These are phyloP conservation scores for Nothocercus nigrocapillus DNA, from an alignment of 2,113 vertebrate species.

Conservation along the genomic window DNA sequence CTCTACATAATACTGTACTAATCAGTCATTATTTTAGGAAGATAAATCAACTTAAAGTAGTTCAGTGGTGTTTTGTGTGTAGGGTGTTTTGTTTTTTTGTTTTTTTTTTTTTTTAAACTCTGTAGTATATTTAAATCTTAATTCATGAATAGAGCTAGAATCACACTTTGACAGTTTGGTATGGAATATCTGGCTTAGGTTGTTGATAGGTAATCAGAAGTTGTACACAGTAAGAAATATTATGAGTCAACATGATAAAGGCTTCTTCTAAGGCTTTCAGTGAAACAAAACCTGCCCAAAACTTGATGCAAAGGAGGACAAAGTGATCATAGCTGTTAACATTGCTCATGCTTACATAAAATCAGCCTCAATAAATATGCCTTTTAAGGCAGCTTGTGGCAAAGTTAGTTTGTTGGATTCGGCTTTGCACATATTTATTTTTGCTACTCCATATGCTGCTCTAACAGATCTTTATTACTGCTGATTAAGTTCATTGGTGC, in stretches of 20 bases:
- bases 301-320: background rate
- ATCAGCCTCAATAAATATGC: background rate
- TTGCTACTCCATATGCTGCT: conserved; percentile 37
- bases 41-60: background rate
- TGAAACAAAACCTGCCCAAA: background rate
- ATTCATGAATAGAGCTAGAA: background rate
- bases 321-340: accelerated
- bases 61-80: background rate
- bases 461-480: conserved; percentile 9
- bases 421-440: background rate
- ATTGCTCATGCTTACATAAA: background rate
- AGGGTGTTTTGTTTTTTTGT: too few relatives aligned
- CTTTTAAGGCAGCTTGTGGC: background rate
- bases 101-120: background rate
- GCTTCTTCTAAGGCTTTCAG: background rate
- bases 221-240: background rate
- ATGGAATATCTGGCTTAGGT: accelerated
- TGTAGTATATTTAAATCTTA: background rate
- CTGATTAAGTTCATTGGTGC: background rate
- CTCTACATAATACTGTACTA: background rate
- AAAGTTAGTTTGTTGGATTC: conserved; percentile 14
- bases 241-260: background rate
- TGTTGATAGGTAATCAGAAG: background rate
- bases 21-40: background rate
- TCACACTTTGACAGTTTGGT: background rate